Evolutionary conservation across 2,113 vertebrate species (phyloP).

Genomic region (Lasiurus borealis): DNA sequence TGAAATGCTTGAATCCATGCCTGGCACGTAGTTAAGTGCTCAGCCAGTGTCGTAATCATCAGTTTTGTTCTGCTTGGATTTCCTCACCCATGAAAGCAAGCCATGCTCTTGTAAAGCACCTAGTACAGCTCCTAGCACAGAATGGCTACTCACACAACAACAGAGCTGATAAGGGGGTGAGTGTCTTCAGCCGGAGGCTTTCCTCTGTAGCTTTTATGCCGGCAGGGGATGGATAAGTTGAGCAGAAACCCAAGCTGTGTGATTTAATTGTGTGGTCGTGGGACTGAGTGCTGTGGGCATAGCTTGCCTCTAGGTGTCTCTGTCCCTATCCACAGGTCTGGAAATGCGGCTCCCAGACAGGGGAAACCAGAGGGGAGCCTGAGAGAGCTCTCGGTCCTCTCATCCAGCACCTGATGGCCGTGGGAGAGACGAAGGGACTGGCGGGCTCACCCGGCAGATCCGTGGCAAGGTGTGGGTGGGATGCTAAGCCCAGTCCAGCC

Average conservation of each 20-base stretch:
- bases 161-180: neutral
- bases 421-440: neutral
- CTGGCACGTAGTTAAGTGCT: neutral
- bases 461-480: neutral
- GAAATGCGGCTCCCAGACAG: neutral
- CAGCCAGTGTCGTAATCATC: neutral
- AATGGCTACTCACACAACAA: neutral
- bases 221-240: neutral
- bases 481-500: neutral
- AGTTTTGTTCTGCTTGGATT: neutral
- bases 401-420: neutral
- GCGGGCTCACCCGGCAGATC: neutral
- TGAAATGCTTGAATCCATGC: neutral
- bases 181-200: neutral
- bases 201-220: neutral
- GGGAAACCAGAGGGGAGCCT: neutral
- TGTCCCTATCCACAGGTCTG: slow-evolving; percentile 28
- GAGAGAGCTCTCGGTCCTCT: neutral
- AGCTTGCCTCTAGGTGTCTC: slow-evolving; percentile 79
- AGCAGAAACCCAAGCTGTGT: neutral
- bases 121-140: neutral
- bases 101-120: neutral
- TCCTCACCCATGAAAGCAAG: neutral
- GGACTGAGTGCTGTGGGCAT: neutral
- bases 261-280: slow-evolving; percentile 21